These are phyloP conservation scores for Drosophila limbata DNA, from an alignment of 2,888 invertebrate genomes.

Conservation along the genomic window DNA sequence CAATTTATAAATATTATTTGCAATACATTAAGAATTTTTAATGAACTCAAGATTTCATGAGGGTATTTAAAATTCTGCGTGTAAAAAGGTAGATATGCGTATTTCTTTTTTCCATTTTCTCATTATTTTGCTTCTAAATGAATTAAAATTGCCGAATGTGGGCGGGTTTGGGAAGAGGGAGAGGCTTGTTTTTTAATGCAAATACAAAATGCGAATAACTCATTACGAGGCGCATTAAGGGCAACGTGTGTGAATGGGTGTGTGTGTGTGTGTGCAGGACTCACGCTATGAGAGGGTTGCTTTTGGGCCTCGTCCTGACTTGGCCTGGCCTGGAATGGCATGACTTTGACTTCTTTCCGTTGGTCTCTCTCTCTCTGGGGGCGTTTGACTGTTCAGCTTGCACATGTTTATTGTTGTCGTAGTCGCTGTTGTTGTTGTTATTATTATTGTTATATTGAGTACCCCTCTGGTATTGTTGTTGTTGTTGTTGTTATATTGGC, in stretches of 20 bases:
- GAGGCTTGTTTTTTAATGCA: conserved; percentile 71
- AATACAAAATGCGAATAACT: conserved; percentile 80
- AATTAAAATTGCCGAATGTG: conserved; percentile 76
- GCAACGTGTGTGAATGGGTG: conserved; percentile 47
- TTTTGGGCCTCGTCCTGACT: conserved; percentile 50
- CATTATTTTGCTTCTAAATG: conserved; percentile 76
- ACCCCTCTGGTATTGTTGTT: conserved; percentile 61
- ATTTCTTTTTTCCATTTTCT: conserved; percentile 37
- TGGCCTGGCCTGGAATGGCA: conserved; percentile 22
- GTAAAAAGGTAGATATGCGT: neutral
- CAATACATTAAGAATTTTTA: neutral
- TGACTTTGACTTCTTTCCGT: conserved; percentile 74
- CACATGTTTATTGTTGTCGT: conserved; percentile 40
- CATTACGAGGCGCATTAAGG: conserved; percentile 81
- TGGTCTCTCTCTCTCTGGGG: conserved; percentile 50
- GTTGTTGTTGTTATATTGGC: conserved; percentile 63
- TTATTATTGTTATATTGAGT: conserved; percentile 66
- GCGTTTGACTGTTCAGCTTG: conserved; percentile 63
- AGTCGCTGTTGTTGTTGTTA: conserved; percentile 23
- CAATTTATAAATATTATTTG: neutral
- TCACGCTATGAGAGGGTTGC: conserved; percentile 71
- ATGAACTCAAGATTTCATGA: neutral
- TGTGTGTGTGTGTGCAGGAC: conserved; percentile 44
- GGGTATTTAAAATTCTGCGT: conserved; percentile 18
- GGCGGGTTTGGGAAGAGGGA: conserved; percentile 49